A percentile compares a stretch with the other conserved stretches of the same genome.
Evolutionary conservation across 2,113 vertebrate genomes (phyloP).

Genomic region (Equus quagga): DNA sequence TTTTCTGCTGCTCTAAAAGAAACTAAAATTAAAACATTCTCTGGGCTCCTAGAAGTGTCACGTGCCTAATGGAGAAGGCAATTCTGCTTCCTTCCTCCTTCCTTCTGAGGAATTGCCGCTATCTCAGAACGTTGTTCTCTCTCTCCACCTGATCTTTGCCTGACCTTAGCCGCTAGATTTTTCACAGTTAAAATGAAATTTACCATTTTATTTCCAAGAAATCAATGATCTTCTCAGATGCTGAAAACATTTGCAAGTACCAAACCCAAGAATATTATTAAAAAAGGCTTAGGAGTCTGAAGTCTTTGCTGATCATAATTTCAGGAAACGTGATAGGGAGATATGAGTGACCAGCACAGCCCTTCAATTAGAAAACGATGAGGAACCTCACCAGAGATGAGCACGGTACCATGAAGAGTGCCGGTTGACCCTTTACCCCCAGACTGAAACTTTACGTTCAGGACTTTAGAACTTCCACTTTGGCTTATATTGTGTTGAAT

Average conservation of each 20-base stretch:
- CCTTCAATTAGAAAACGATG: not conserved
- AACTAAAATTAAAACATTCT: not conserved
- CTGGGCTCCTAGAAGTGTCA: not conserved
- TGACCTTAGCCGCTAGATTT: not conserved
- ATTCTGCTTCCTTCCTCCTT: not conserved
- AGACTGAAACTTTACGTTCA: not conserved
- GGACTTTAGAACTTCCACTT: not conserved
- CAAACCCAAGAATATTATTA: not conserved
- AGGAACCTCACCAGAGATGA: not conserved
- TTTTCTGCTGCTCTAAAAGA: not conserved
- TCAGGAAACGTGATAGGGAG: not conserved
- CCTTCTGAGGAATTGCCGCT: not conserved
- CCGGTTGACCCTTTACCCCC: not conserved
- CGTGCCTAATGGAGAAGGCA: not conserved
- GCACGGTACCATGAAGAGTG: not conserved
- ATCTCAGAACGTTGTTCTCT: not conserved
- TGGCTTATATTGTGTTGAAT: not conserved
- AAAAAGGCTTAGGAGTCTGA: not conserved
- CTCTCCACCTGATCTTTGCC: not conserved
- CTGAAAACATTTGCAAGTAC: not conserved
- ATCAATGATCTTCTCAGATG: not conserved
- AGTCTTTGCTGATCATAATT: not conserved
- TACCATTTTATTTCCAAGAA: not conserved
- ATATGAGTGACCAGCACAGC: not conserved
- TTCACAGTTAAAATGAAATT: not conserved